Evolutionary conservation across 2,113 vertebrate species (phyloP), one percentile per base, ranked within the genome.

Genomic region (Orycteropus afer): DNA sequence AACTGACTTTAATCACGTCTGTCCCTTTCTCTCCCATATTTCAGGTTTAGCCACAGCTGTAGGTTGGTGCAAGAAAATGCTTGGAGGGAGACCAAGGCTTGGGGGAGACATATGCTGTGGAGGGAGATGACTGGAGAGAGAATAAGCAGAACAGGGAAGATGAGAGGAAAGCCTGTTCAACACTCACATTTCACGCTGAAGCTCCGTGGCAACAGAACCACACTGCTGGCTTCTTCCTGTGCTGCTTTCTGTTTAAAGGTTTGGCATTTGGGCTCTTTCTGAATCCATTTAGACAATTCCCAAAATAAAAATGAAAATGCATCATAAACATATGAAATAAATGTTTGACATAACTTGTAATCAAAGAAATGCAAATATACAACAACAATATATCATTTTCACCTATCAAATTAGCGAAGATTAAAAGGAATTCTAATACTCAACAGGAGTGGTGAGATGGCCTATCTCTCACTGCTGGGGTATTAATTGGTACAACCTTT

Each of bases 341-440:
- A 79, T 89, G 90, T 89, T 95, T 40, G 0, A 57, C 74, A 89
- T 90, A 89, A 69, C 61, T 89, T 83, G 45, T 79, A 97, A 96
- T 96, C 96, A 96, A 95, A 96, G 84, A 94, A 89, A 93, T 71
- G 78, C 92, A 95, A 93, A 95, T 82, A 74, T 8, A 78, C 91
- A 90, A 89, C 92, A 94, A 86, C 32, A 79, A 81, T 73, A 51
- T 63, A 90, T 37, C 49, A 45, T 93, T 85, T 92, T 93, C 84
- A 83, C 94, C 94, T 92, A 83, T 47, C 92, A 91, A 96, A 92
- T 93, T 81, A 93, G 53, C 55, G 49, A 51, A 80, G 47, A 96
- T 88, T 90, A 78, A 95, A 93, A 95, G 67, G 49, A 93, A 83
- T 65, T 61, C n/a, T 57, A 61, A 63, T 61, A 32, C 18, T 76